Base-by-base conservation (phyloP, 1,140 invertebrate genomes). In the Propsilocerus akamusi region DNA sequence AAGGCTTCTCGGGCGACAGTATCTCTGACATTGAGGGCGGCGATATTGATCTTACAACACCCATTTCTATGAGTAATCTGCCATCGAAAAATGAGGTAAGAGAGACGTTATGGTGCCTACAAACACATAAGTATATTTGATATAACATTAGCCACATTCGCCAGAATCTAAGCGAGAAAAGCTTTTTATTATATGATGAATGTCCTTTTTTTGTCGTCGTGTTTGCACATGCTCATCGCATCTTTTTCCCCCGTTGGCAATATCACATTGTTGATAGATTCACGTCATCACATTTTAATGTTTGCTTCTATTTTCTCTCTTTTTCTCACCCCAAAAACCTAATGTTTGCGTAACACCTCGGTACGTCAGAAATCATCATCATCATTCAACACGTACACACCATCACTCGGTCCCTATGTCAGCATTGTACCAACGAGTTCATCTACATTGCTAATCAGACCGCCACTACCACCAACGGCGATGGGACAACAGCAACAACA, bases 21-120 rank as follows among this genome's bases (percentile, higher is more conserved):
- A 77, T 81, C 57, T 78, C 76, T 30, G 80, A 82, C 58, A 76
- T 81, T 47, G 80, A 83, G 57, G 34, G 34, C 22, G 78, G 76
- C 4, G 80, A 82, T 58, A 78, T 81, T 51, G 78, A 80, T 63
- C 67, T 81, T 25, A 73, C 73, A n/a, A 72, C 72, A 17, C 68
- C 75, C 6, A 61, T 74, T 26, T 68, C 73, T 26, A 65, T 74
- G 32, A 67, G 71, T 32, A 71, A 55, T 47, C 28, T 61, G n/a
- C 58, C 59, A 24, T 53, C 56, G 4, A 47, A 56, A 28, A 59
- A 57, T 24, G 59, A 61, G 55, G 60, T 61, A 49, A 49, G 51
- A 46, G 12, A 3, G 3, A 30, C 14, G 6, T 20, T 3, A 37
- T 2, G 20, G 14, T 37, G 14, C 7, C 22, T 41, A 4, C n/a